Evolutionary conservation across 1,140 invertebrate genomes (phyloP).

Genomic region (Scaptomyza montana): DNA sequence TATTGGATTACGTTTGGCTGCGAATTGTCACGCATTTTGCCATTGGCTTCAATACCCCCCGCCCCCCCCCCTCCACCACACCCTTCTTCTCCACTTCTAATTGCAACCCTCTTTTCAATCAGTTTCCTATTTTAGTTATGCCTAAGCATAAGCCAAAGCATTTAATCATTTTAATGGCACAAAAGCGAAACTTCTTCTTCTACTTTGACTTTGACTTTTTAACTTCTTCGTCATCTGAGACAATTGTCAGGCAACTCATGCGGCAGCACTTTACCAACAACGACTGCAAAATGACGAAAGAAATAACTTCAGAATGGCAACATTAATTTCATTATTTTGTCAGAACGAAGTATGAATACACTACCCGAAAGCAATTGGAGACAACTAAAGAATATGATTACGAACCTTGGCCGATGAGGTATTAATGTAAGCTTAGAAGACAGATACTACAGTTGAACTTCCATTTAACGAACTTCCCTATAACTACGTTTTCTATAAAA

Average conservation of each 20-base stretch:
- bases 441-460: too few species aligned
- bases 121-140: constrained; percentile 71
- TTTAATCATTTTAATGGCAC: constrained; percentile 82
- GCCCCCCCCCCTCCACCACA: not conserved
- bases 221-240: not conserved
- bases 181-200: constrained; percentile 38
- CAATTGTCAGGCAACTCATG: constrained; percentile 40
- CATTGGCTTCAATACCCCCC: constrained; percentile 12
- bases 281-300: constrained; percentile 8
- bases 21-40: constrained; percentile 58
- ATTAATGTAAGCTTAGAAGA: too few species aligned
- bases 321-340: not conserved
- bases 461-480: too few species aligned
- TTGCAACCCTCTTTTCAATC: not conserved
- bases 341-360: not conserved
- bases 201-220: not conserved
- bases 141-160: constrained; percentile 82
- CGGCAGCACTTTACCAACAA: constrained; percentile 12
- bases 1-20: constrained; percentile 74
- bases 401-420: too few species aligned
- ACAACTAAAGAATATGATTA: too few species aligned
- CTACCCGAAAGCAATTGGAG: not conserved
- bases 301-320: not conserved
- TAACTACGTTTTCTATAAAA: too few species aligned
- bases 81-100: not conserved